phyloP scores from a whole-genome alignment of 1,140 invertebrate species.

The Pararge aegeria region DNA sequence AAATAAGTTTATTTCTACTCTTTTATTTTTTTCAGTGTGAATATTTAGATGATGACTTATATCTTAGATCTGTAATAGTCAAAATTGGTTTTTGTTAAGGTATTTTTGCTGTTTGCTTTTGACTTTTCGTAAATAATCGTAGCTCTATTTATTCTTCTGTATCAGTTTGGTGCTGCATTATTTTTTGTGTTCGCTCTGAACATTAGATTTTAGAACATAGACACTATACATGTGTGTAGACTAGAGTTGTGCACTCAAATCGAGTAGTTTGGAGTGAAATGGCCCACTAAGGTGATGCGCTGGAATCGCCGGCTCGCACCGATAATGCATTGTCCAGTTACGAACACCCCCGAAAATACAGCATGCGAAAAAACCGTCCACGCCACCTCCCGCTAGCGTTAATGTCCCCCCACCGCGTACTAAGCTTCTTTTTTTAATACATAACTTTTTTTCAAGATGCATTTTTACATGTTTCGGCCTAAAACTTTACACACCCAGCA shows the following conservation, averaged over 20 bases:
- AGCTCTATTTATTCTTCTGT: no score
- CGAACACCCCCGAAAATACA: constrained; percentile 73
- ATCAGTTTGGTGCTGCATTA: no score
- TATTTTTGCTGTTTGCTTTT: no score
- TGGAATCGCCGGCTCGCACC: constrained; percentile 50
- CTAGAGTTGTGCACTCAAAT: constrained; percentile 30
- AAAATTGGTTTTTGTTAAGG: no score
- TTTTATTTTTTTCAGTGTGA: no score
- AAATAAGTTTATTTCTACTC: no score
- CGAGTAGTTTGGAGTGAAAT: constrained; percentile 52
- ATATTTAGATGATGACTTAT: no score
- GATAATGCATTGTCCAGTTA: constrained; percentile 76
- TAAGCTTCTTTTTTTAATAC: constrained; percentile 79
- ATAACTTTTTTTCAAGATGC: constrained; percentile 80
- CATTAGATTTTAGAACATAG: constrained; percentile 11
- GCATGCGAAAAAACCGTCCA: constrained; percentile 72
- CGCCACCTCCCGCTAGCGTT: constrained; percentile 65
- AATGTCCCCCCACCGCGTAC: constrained; percentile 74
- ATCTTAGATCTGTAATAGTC: no score
- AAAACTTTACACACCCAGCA: constrained; percentile 78
- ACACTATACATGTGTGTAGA: constrained; percentile 7
- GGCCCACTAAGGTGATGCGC: constrained; percentile 66
- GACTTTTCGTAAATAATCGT: no score
- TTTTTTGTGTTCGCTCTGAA: neutral
- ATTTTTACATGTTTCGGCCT: constrained; percentile 79